phyloP scores from a whole-genome alignment of 2,888 invertebrate genomes.

The Pasiphila rectangulata region DNA sequence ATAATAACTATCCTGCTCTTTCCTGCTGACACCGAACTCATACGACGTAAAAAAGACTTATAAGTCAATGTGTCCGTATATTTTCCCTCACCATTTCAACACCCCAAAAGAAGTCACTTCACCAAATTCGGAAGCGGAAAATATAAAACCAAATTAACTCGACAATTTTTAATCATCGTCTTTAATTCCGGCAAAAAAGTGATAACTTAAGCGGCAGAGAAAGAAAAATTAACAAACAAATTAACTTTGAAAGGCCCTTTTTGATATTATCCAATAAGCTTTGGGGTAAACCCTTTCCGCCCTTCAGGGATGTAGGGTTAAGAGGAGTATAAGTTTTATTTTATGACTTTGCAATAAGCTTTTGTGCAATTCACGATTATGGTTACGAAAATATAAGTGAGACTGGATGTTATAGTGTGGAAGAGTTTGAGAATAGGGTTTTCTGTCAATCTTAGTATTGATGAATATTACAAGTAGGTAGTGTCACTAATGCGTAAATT shows the following conservation, averaged over 20 bases:
- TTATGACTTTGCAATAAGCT: constrained; percentile 35
- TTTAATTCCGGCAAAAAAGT: constrained; percentile 40
- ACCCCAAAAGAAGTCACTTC: background rate
- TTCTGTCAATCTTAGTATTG: too few relatives aligned
- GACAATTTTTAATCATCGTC: constrained; percentile 39
- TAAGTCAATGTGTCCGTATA: too few relatives aligned
- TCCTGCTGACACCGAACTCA: too few relatives aligned
- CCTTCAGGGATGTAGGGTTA: constrained; percentile 34
- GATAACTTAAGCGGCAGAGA: constrained; percentile 43
- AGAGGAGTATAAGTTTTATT: constrained; percentile 40
- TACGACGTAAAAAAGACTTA: too few relatives aligned
- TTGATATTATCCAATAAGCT: constrained; percentile 58
- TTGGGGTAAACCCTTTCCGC: constrained; percentile 41
- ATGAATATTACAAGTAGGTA: too few relatives aligned
- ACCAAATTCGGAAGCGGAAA: constrained; percentile 16
- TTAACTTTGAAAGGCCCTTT: constrained; percentile 72
- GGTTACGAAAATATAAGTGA: constrained; percentile 5
- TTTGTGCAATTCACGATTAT: constrained; percentile 32
- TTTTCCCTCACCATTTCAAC: too few relatives aligned
- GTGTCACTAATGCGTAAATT: too few relatives aligned
- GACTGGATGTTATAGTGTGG: background rate
- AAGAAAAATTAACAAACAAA: constrained; percentile 72
- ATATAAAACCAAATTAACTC: constrained; percentile 21
- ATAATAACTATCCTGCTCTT: too few relatives aligned
- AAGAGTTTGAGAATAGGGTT: background rate